Evolutionary conservation across 35 echinoderm and acorn worm species (phyloP), one percentile per base, ranked within the genome.

Genomic region (Anneissia japonica): DNA sequence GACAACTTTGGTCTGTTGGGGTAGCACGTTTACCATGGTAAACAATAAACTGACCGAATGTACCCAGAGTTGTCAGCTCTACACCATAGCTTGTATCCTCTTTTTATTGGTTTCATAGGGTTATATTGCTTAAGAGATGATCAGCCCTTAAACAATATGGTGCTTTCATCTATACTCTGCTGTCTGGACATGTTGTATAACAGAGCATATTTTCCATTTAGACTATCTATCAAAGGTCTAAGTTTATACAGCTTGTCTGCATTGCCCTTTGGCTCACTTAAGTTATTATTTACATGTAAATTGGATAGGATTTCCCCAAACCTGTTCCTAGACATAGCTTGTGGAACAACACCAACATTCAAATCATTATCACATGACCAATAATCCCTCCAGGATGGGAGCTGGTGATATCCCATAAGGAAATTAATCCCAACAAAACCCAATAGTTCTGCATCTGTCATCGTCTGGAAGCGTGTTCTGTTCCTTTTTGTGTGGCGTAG

Each of bases 61-160:
- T 72, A 84, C n/a, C 39, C 82, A 72, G 23, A 12, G 40, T 84
- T 84, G 82, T 84, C 82, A 2, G 82, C 82, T 64, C 82, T 72
- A 55, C 39, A 17, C 82, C 82, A 84, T 30, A 84, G 26, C 46
- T 84, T 84, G 82, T 84, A 84, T 30, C 39, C n/a, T n/a, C n/a
- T n/a, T n/a, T n/a, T n/a, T n/a, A n/a, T n/a, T n/a, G 82, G 82
- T 72, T 72, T 84, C 82, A 84, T 11, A 5, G 82, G 82, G 10
- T 35, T 17, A 34, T 84, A 84, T 84, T 84, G 82, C 34, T 84
- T 84, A 21, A 84, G 43, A 17, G 82, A 64, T 32, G 79, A 28
- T 34, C 17, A 32, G 30, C 9, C 38, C 46, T 84, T 64, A 31
- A 41, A 82, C 80, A 82, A 82, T 16, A 39, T 82, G 9, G 41